A percentile compares a stretch with the other conserved stretches of the same genome.
phyloP scores from a whole-genome alignment of 2,888 invertebrate species.

The Leptinotarsa tumamoca region DNA sequence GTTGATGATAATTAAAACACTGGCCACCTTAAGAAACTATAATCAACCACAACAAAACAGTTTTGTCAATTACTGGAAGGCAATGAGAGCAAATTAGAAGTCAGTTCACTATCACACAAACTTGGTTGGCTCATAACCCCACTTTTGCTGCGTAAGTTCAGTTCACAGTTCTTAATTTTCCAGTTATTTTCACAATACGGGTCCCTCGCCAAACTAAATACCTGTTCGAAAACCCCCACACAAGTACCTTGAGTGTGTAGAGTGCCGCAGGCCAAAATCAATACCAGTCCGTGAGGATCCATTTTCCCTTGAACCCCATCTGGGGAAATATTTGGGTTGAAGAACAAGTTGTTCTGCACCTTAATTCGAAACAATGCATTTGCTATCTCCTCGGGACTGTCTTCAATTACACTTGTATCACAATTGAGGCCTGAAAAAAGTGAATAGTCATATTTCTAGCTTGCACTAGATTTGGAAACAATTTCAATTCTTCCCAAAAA shows the following conservation, averaged over 20 bases:
- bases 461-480: too few relatives aligned
- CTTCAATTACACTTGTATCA: constrained; percentile 55
- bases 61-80: constrained; percentile 40
- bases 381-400: constrained; percentile 62
- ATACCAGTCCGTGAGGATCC: constrained; percentile 73
- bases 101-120: constrained; percentile 56
- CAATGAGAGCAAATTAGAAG: constrained; percentile 55
- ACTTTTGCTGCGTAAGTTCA: constrained; percentile 65
- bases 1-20: too few relatives aligned
- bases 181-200: constrained; percentile 74
- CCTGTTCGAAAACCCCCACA: constrained; percentile 76
- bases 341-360: constrained; percentile 67
- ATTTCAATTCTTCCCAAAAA: too few relatives aligned
- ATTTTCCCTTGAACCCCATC: constrained; percentile 72
- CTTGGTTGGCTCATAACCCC: constrained; percentile 52
- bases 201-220: constrained; percentile 74
- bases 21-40: background rate
- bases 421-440: constrained; percentile 44
- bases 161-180: constrained; percentile 74
- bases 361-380: constrained; percentile 63
- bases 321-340: constrained; percentile 72
- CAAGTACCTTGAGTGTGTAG: constrained; percentile 69
- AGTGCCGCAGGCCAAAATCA: constrained; percentile 74
- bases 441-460: too few relatives aligned
- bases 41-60: constrained; percentile 19